A percentile compares a stretch with the other conserved stretches of the same genome.
Conservation (phyloP, 2,113 vertebrate species). For the Rhinichthys klamathensis region DNA sequence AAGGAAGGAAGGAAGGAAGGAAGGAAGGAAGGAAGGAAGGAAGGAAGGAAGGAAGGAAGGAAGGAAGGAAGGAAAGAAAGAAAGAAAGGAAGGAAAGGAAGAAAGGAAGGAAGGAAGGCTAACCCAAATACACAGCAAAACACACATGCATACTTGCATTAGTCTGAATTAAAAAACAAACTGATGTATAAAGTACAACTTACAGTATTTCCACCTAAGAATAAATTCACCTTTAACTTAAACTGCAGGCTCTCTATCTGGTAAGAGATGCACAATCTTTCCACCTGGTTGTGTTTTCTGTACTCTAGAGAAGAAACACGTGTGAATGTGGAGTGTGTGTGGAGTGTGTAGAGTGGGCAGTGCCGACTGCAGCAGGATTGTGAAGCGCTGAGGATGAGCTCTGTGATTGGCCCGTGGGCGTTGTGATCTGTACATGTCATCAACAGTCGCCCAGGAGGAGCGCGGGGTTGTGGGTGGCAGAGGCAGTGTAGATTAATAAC, state of each 20-base stretch:
- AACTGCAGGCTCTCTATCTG: not conserved
- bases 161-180: not conserved
- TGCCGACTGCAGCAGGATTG: conserved; percentile 32
- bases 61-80: too few relatives aligned
- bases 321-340: conserved; percentile 13
- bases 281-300: not conserved
- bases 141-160: not conserved
- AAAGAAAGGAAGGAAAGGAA: too few relatives aligned
- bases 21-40: too few relatives aligned
- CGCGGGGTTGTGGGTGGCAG: conserved; percentile 48
- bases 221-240: not conserved
- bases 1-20: too few relatives aligned
- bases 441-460: conserved; percentile 47
- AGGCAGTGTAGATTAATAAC: conserved; percentile 56
- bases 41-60: too few relatives aligned
- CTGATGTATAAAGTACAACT: not conserved
- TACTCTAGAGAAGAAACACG: conserved; percentile 3
- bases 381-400: conserved; percentile 32
- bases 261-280: not conserved
- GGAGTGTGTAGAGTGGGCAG: conserved; percentile 40
- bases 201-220: not conserved
- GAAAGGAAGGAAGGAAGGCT: not conserved
- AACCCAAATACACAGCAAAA: not conserved
- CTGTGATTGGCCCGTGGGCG: conserved; percentile 53
- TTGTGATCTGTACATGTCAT: conserved; percentile 58